A percentile compares a stretch with the other conserved stretches of the same genome.
phyloP scores from a whole-genome alignment of 37 sponge, comb jelly and placozoan genomes.

The Eunapius fragilis region DNA sequence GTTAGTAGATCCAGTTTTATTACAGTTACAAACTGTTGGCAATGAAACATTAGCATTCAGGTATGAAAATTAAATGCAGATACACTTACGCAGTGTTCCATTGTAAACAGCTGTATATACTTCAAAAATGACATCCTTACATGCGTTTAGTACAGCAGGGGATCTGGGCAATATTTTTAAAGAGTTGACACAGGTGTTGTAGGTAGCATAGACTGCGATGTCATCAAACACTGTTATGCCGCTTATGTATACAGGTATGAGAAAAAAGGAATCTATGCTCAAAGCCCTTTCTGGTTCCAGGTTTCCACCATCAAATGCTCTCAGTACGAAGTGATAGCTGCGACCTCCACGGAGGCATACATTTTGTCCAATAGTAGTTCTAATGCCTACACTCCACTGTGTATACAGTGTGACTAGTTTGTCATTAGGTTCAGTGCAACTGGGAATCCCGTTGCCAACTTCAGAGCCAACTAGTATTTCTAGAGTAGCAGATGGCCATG shows the following conservation, averaged over 20 bases:
- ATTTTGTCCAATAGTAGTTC: background rate
- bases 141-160: background rate
- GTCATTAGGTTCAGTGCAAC: constrained; percentile 2
- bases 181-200: constrained; percentile 11
- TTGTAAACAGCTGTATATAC: constrained; percentile 50
- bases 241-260: constrained; percentile 22
- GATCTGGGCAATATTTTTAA: constrained; percentile 9
- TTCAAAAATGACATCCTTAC: constrained; percentile 34
- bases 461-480: background rate
- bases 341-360: constrained; percentile 68
- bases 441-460: background rate
- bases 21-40: constrained; percentile 27
- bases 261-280: constrained; percentile 75
- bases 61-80: constrained; percentile 1
- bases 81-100: constrained; percentile 62
- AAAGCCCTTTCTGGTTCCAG: background rate
- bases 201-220: background rate
- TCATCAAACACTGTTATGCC: constrained; percentile 21
- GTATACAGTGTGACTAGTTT: constrained; percentile 1
- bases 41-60: background rate
- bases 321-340: constrained; percentile 42
- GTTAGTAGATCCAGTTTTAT: constrained; percentile 25
- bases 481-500: constrained; percentile 33
- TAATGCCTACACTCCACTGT: constrained; percentile 54
- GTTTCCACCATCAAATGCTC: constrained; percentile 32